Evolutionary conservation across 1,140 invertebrate genomes (phyloP).

Genomic region (Bombyx mandarina): DNA sequence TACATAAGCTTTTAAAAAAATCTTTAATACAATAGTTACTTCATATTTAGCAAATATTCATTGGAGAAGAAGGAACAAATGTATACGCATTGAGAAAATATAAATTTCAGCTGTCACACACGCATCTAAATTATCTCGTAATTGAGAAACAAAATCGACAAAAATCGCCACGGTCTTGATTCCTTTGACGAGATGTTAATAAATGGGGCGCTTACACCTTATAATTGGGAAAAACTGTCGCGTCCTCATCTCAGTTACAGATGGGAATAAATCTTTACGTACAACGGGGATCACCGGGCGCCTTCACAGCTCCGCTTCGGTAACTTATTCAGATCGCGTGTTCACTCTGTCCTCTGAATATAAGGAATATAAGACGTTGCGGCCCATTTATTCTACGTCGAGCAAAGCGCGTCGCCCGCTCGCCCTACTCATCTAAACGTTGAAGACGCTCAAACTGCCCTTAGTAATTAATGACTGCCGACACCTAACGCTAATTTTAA

Average conservation of each 20-base stretch:
- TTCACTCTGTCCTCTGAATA: slow-evolving; percentile 55
- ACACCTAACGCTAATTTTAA: slow-evolving; percentile 28
- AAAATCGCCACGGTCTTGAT: slow-evolving; percentile 30
- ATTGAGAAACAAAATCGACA: slow-evolving; percentile 10
- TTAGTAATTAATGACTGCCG: slow-evolving; percentile 50
- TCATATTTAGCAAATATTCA: not conserved
- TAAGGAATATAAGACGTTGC: slow-evolving; percentile 52
- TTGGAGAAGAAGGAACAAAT: not conserved
- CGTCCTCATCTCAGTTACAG: slow-evolving; percentile 64
- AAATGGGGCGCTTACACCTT: slow-evolving; percentile 61
- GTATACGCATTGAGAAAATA: not conserved
- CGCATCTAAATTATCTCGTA: not conserved
- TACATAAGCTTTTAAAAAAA: too few species aligned
- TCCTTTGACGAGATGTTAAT: slow-evolving; percentile 61
- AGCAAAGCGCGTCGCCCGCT: slow-evolving; percentile 5
- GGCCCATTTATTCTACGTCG: slow-evolving; percentile 57
- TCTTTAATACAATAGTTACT: too few species aligned
- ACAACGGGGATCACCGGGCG: slow-evolving; percentile 45
- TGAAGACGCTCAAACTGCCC: slow-evolving; percentile 48
- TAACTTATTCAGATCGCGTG: slow-evolving; percentile 51
- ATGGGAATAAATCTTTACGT: slow-evolving; percentile 68
- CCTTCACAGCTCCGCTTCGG: slow-evolving; percentile 16
- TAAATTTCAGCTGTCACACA: not conserved
- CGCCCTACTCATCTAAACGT: slow-evolving; percentile 19
- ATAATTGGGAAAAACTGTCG: slow-evolving; percentile 68